A percentile compares a stretch with the other conserved stretches of the same genome.
Evolutionary conservation across 2,888 invertebrate species (phyloP).

Genomic region (Clostera curtula): DNA sequence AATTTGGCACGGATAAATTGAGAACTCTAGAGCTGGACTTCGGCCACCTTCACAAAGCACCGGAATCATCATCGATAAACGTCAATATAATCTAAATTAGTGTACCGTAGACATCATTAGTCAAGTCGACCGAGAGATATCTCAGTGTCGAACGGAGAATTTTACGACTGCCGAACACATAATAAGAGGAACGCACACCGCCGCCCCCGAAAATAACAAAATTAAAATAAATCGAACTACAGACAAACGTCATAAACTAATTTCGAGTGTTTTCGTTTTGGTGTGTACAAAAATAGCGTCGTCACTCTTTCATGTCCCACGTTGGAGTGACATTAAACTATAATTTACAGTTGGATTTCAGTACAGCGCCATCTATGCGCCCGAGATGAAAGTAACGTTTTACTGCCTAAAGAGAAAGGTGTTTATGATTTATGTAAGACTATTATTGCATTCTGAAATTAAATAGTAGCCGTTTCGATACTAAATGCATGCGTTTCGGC

Average conservation of each 20-base stretch:
- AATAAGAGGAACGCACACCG: constrained; percentile 56
- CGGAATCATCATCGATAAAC: constrained; percentile 44
- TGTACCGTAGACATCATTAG: constrained; percentile 42
- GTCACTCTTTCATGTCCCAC: constrained; percentile 70
- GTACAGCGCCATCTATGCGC: constrained; percentile 61
- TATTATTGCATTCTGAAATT: constrained; percentile 51
- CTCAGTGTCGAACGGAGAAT: constrained; percentile 54
- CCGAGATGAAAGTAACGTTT: constrained; percentile 55
- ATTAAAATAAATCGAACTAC: constrained; percentile 75
- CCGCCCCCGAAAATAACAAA: constrained; percentile 68
- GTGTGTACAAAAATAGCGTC: constrained; percentile 67
- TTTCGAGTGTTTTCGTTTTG: constrained; percentile 74
- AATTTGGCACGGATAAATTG: constrained; percentile 6
- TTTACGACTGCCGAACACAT: constrained; percentile 50
- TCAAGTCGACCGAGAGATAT: constrained; percentile 55
- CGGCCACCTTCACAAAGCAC: constrained; percentile 14
- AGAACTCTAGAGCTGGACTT: constrained; percentile 6
- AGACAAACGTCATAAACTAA: constrained; percentile 75
- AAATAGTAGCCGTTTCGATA: constrained; percentile 41
- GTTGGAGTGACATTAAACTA: constrained; percentile 66
- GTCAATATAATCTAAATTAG: constrained; percentile 46
- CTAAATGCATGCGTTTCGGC: constrained; percentile 26
- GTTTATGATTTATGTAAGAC: constrained; percentile 54
- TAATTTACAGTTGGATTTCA: constrained; percentile 59
- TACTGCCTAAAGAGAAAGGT: constrained; percentile 52